These are phyloP conservation scores for Podiceps cristatus DNA, from an alignment of 2,113 vertebrate species.

Conservation along the genomic window DNA sequence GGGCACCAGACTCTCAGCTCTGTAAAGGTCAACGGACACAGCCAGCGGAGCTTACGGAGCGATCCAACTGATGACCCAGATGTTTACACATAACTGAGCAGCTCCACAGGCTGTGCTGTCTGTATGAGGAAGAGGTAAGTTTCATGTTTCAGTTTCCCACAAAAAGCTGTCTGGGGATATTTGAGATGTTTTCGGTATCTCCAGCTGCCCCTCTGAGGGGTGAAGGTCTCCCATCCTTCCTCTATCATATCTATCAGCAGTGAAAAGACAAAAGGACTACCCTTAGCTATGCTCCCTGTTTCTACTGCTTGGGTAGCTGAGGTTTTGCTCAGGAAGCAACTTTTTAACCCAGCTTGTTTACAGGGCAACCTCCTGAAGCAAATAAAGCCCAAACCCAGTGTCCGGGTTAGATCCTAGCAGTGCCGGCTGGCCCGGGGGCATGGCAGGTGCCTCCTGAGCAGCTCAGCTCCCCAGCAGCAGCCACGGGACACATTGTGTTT, in stretches of 20 bases:
- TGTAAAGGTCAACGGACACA: background rate
- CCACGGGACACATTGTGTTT: background rate
- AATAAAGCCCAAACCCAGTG: background rate
- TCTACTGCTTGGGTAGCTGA: background rate
- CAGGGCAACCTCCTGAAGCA: background rate
- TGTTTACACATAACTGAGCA: background rate
- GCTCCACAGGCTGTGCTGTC: background rate
- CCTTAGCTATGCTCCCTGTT: background rate
- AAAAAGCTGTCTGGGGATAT: background rate
- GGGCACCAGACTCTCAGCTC: background rate
- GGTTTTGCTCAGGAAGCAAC: background rate
- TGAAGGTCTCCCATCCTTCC: background rate
- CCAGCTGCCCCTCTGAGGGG: background rate
- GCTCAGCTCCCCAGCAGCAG: fast-evolving
- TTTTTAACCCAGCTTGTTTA: background rate
- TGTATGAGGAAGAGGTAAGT: background rate
- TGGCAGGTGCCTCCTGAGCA: background rate
- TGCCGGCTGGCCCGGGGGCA: background rate
- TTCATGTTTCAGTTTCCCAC: background rate
- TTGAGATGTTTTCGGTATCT: background rate
- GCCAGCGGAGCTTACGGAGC: background rate
- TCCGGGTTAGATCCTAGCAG: fast-evolving
- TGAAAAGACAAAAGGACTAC: no score
- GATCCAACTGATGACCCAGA: background rate
- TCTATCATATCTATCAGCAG: background rate